Evolutionary conservation across 2,113 vertebrate genomes (phyloP).

Genomic region (Kobus ellipsiprymnus): DNA sequence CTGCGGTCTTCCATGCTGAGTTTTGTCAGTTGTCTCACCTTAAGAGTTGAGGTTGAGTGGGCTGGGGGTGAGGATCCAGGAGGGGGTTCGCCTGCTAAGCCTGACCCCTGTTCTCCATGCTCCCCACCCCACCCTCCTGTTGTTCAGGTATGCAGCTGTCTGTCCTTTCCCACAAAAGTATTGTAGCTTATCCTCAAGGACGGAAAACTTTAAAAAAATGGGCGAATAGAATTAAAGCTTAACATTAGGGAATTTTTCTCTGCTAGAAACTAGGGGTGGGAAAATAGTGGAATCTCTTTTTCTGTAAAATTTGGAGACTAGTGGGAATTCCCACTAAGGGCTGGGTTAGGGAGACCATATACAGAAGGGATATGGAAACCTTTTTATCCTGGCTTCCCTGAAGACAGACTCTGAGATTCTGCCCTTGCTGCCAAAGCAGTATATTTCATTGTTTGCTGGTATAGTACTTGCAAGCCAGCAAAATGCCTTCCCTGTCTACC

Average conservation of each 20-base stretch:
- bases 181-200: not conserved
- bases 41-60: not conserved
- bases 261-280: not conserved
- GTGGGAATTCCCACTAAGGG: not conserved
- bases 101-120: not conserved
- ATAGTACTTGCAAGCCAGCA: not conserved
- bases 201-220: not conserved
- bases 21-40: not conserved
- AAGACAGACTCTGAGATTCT: not conserved
- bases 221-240: not conserved
- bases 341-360: not conserved
- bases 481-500: not conserved
- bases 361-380: not conserved
- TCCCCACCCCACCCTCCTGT: too few species aligned
- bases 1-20: not conserved
- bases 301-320: not conserved
- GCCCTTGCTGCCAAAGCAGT: not conserved
- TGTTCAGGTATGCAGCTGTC: not conserved
- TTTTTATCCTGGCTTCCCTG: not conserved
- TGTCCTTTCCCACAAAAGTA: not conserved
- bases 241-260: not conserved
- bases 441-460: not conserved
- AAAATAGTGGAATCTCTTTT: not conserved
- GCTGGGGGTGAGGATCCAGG: not conserved
- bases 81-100: not conserved